These are phyloP conservation scores for Nowickia ferox DNA, from an alignment of 2,888 invertebrate species.

Conservation along the genomic window DNA sequence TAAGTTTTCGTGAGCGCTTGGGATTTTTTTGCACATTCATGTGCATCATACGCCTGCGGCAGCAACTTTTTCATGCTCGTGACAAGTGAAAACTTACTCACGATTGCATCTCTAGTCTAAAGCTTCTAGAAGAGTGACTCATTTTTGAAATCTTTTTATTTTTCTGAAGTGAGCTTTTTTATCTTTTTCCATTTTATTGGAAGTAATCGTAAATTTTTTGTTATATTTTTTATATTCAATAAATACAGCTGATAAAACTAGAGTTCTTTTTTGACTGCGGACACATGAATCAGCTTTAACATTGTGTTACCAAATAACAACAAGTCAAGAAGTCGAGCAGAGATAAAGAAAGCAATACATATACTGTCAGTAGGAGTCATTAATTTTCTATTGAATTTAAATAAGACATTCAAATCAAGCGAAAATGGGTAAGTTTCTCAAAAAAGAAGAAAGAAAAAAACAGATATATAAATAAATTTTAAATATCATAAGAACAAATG, in stretches of 20 bases:
- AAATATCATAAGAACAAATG: background rate
- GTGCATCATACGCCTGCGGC: no score
- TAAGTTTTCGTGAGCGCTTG: no score
- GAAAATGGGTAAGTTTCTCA: slow-evolving; percentile 52
- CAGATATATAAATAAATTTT: background rate
- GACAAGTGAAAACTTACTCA: background rate
- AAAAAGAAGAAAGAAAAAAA: background rate
- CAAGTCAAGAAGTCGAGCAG: slow-evolving; percentile 31
- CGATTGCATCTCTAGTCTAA: background rate
- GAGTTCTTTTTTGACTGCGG: slow-evolving; percentile 26
- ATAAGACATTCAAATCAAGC: slow-evolving; percentile 5
- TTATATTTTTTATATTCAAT: slow-evolving; percentile 23
- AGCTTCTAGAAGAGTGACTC: slow-evolving; percentile 27
- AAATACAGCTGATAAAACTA: slow-evolving; percentile 33
- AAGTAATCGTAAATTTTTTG: slow-evolving; percentile 18
- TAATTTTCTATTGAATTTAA: slow-evolving; percentile 18
- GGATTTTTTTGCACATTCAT: no score
- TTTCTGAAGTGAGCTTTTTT: slow-evolving; percentile 51
- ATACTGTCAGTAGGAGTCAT: slow-evolving; percentile 3
- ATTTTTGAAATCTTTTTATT: slow-evolving; percentile 16
- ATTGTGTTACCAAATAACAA: slow-evolving; percentile 44
- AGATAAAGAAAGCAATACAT: slow-evolving; percentile 25
- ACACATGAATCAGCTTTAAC: slow-evolving; percentile 59
- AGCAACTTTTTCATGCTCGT: no score
- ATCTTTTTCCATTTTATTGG: slow-evolving; percentile 28